Percentiles rank a stretch among this genome's conserved stretches.
These are phyloP conservation scores for Sminthurides bifidus DNA, from an alignment of 1,140 invertebrate genomes.

Conservation along the genomic window DNA sequence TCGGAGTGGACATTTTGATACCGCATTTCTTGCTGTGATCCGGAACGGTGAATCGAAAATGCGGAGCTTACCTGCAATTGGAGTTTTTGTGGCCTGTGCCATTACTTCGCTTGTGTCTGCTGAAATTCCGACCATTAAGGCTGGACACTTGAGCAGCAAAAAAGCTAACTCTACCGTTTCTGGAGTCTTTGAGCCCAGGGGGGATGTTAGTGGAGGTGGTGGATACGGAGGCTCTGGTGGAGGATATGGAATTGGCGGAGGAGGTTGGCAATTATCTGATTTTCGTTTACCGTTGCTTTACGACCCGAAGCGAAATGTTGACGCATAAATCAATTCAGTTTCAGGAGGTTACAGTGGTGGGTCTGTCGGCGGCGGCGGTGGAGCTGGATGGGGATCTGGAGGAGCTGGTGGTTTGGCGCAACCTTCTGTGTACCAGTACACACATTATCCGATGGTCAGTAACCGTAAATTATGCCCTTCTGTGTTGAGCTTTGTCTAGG, in stretches of 20 bases:
- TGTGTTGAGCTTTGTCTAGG: neutral
- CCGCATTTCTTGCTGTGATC: too few species aligned
- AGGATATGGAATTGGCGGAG: neutral
- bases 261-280: too few species aligned
- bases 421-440: constrained; percentile 10
- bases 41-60: too few species aligned
- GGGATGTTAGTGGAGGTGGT: constrained; percentile 2
- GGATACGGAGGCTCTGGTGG: neutral
- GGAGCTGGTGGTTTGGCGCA: constrained; percentile 8
- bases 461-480: constrained; percentile 1
- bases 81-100: too few species aligned
- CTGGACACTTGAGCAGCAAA: neutral
- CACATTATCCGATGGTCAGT: constrained; percentile 7
- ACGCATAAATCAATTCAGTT: too few species aligned
- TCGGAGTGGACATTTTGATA: too few species aligned
- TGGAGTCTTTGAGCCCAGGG: constrained; percentile 2
- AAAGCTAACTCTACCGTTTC: neutral
- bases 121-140: neutral
- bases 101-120: too few species aligned
- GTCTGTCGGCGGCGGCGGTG: neutral
- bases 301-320: too few species aligned
- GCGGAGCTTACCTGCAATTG: too few species aligned
- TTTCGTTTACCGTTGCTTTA: too few species aligned
- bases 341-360: neutral
- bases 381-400: constrained; percentile 1